Conservation (phyloP, 2,113 vertebrate species). For the Psittacula cyanocephala region DNA sequence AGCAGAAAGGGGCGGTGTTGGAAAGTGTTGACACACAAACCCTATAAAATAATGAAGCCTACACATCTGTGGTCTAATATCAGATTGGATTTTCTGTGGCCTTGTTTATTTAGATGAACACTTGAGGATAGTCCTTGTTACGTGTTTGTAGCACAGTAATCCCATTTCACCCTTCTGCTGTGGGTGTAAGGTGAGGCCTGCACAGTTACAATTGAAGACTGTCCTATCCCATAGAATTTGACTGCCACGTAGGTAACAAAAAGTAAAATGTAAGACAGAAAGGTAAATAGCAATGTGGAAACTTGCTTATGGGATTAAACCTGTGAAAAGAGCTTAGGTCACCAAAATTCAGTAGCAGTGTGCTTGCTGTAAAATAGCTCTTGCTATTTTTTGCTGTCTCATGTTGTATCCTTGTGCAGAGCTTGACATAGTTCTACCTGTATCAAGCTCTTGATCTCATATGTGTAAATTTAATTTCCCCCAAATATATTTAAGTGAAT, state of each 20-base stretch:
- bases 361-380: not conserved
- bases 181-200: not conserved
- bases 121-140: not conserved
- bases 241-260: not conserved
- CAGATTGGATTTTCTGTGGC: not conserved
- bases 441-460: not conserved
- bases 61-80: not conserved
- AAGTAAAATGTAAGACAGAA: not conserved
- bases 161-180: not conserved
- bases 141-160: not conserved
- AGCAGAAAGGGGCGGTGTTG: not conserved
- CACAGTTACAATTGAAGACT: not conserved
- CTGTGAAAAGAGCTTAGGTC: not conserved
- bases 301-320: not conserved
- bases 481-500: not conserved
- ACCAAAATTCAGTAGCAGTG: not conserved
- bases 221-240: rapidly evolving
- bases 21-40: not conserved
- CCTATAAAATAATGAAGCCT: not conserved
- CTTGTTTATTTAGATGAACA: not conserved
- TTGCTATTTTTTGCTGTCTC: not conserved
- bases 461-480: not conserved
- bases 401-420: not conserved
- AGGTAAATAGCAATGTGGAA: not conserved
- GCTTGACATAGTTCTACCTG: not conserved